phyloP scores from a whole-genome alignment of 2,113 vertebrate genomes.

The Callaeas wilsoni region DNA sequence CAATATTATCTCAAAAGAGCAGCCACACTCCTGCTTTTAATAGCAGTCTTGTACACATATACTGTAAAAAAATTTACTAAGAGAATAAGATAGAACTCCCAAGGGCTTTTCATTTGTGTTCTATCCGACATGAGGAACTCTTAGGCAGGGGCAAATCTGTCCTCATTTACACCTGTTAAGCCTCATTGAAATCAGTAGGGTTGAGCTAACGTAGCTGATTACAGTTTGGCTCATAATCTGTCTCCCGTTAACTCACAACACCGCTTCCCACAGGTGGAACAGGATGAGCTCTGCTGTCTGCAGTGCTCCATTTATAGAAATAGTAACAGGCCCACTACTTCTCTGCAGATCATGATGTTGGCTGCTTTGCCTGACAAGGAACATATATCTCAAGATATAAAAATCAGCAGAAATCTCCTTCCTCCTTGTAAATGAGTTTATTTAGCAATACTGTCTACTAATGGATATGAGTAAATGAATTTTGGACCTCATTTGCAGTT shows the following conservation, averaged over 20 bases:
- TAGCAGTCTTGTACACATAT: not conserved
- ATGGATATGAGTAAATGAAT: not conserved
- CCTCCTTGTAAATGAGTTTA: not conserved
- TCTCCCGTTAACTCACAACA: constrained; percentile 14
- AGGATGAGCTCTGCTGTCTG: not conserved
- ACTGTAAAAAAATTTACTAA: not conserved
- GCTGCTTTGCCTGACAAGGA: constrained; percentile 16
- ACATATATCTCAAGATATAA: not conserved
- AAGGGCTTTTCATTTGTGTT: not conserved
- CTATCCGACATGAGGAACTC: not conserved
- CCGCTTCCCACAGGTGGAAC: not conserved
- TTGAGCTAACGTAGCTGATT: not conserved
- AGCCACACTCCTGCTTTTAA: not conserved
- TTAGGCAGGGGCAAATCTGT: not conserved
- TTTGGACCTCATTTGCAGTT: not conserved
- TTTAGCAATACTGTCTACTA: constrained; percentile 5
- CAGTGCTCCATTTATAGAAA: not conserved
- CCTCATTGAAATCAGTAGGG: not conserved
- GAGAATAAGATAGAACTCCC: not conserved
- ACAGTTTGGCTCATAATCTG: not conserved
- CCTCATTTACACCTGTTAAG: not conserved
- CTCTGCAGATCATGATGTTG: not conserved
- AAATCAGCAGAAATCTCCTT: constrained; percentile 12
- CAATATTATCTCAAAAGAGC: not conserved
- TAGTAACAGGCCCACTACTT: not conserved